Evolutionary conservation across 1,140 invertebrate genomes (phyloP).

Genomic region (Drosophila littoralis): DNA sequence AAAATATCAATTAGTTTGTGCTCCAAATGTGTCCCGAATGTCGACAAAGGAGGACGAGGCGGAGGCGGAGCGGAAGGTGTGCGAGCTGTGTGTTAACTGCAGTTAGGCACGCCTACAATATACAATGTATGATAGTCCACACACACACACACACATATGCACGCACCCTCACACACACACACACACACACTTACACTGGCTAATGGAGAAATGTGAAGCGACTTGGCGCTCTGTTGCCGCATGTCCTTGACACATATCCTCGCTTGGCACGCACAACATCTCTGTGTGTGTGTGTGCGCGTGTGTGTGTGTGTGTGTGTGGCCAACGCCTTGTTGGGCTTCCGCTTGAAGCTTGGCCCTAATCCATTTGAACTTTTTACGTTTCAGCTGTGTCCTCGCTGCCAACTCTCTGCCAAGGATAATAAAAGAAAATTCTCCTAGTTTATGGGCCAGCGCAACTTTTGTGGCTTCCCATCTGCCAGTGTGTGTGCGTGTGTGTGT

Average conservation of each 20-base stretch:
- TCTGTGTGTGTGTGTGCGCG: conserved; percentile 12
- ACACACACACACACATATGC: conserved; percentile 15
- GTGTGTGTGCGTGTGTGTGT: conserved; percentile 26
- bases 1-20: conserved; percentile 72
- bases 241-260: conserved; percentile 79
- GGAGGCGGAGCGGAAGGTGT: conserved; percentile 2
- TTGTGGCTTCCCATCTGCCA: conserved; percentile 58
- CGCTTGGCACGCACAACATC: conserved; percentile 51
- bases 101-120: conserved; percentile 48
- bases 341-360: conserved; percentile 61
- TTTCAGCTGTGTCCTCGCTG: conserved; percentile 32
- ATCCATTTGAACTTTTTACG: conserved; percentile 72
- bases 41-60: conserved; percentile 2
- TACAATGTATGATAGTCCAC: conserved; percentile 32
- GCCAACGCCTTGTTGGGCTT: conserved; percentile 74
- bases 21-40: conserved; percentile 73
- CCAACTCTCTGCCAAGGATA: conserved; percentile 69
- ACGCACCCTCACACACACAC: neutral
- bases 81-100: conserved; percentile 49
- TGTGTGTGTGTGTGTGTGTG: conserved; percentile 24
- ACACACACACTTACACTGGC: neutral
- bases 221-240: conserved; percentile 29
- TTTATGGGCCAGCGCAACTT: conserved; percentile 69
- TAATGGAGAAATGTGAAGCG: conserved; percentile 5
- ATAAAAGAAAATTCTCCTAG: conserved; percentile 69